Conservation (phyloP, 1,140 invertebrate species). For the Neodiprion lecontei region DNA sequence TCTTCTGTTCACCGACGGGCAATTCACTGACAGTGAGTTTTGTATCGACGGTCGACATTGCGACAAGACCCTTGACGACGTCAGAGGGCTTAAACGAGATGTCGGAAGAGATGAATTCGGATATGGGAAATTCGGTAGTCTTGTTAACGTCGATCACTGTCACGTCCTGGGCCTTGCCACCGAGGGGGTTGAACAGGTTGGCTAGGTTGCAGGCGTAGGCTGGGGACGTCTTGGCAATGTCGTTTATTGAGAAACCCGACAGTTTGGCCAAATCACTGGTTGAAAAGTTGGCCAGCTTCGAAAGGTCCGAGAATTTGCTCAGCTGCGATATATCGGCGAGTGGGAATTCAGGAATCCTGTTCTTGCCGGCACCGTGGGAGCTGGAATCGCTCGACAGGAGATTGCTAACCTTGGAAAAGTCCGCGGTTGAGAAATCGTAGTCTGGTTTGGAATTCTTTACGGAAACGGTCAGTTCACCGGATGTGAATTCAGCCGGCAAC, state of each 20-base stretch:
- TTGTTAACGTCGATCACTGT: slow-evolving; percentile 38
- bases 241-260: slow-evolving; percentile 51
- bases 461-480: slow-evolving; percentile 57
- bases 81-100: not conserved
- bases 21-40: slow-evolving; percentile 37
- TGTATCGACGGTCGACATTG: not conserved
- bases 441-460: slow-evolving; percentile 55
- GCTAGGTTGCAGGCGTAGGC: slow-evolving; percentile 57
- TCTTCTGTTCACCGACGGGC: slow-evolving; percentile 47
- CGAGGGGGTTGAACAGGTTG: slow-evolving; percentile 52
- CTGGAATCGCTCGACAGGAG: slow-evolving; percentile 32
- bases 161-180: slow-evolving; percentile 34
- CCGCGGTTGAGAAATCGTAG: slow-evolving; percentile 48
- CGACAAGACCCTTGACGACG: not conserved
- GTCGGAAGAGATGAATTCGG: not conserved
- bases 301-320: slow-evolving; percentile 46
- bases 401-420: slow-evolving; percentile 48
- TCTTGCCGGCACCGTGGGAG: slow-evolving; percentile 17
- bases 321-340: slow-evolving; percentile 52
- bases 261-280: slow-evolving; percentile 53
- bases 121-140: slow-evolving; percentile 40
- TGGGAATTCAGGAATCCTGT: slow-evolving; percentile 44
- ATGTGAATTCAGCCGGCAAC: slow-evolving; percentile 46
- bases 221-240: slow-evolving; percentile 54
- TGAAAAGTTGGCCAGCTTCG: slow-evolving; percentile 48